These are phyloP conservation scores for Acipenser ruthenus DNA, from an alignment of 2,797 vertebrate genomes.

Conservation along the genomic window DNA sequence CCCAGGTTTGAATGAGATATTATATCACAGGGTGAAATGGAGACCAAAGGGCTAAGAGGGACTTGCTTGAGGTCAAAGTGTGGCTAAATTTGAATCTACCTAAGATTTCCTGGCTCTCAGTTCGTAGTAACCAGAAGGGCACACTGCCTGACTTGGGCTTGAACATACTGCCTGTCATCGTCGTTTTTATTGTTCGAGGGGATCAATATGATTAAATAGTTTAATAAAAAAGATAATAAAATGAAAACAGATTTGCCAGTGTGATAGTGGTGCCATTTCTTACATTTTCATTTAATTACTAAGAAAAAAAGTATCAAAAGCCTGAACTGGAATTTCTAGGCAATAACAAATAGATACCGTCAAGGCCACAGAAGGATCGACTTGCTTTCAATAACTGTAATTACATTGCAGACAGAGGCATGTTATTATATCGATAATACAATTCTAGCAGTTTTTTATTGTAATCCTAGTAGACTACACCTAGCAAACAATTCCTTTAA, in stretches of 20 bases:
- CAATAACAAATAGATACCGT: background rate
- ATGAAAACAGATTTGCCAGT: too few species aligned
- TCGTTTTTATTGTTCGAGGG: background rate
- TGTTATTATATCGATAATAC: background rate
- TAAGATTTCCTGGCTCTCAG: too few species aligned
- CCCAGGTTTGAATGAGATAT: too few species aligned
- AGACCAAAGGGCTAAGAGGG: too few species aligned
- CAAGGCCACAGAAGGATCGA: background rate
- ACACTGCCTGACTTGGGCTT: background rate
- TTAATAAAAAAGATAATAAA: background rate
- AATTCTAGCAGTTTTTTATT: background rate
- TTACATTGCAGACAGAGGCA: background rate
- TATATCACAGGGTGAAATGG: too few species aligned
- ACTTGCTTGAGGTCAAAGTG: too few species aligned
- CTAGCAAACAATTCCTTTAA: too few species aligned
- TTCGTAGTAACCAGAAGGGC: background rate
- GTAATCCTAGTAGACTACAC: background rate
- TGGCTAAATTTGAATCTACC: too few species aligned
- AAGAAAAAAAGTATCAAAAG: constrained; percentile 1
- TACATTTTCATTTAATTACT: background rate
- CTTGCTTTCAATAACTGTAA: background rate
- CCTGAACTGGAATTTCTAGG: background rate
- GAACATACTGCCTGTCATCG: background rate
- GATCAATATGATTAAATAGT: constrained; percentile 1
- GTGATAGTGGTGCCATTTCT: background rate